These are phyloP conservation scores for Redunca redunca DNA, from an alignment of 2,113 vertebrate species.

Conservation along the genomic window DNA sequence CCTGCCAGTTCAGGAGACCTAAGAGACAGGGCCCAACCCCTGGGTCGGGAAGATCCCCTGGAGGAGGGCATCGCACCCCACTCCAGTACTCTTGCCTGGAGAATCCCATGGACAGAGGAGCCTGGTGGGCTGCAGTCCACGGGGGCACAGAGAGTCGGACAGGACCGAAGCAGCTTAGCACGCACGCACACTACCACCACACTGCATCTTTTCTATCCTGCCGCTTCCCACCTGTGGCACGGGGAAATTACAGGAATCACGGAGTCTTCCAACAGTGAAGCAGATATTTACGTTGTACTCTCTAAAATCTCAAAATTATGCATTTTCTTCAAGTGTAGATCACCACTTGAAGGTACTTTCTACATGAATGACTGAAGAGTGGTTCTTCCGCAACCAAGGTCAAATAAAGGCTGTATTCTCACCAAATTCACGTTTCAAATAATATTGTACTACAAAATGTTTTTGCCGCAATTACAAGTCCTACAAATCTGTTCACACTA, in stretches of 20 bases:
- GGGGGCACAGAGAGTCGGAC: neutral
- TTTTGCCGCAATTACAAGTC: neutral
- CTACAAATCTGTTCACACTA: conserved; percentile 11
- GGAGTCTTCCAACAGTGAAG: neutral
- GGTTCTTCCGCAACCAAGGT: neutral
- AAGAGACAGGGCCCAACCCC: neutral
- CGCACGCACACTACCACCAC: fast-evolving
- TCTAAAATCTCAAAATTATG: neutral
- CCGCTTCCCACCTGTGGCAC: neutral
- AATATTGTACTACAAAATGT: neutral
- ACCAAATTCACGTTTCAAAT: neutral
- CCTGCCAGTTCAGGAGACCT: neutral
- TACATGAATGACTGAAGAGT: fast-evolving
- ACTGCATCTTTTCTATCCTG: neutral
- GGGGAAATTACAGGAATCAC: neutral
- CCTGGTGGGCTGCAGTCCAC: neutral
- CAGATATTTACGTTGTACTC: neutral
- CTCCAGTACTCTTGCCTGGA: neutral
- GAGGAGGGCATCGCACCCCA: neutral
- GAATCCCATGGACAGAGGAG: neutral
- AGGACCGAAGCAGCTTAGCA: neutral
- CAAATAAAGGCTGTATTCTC: neutral
- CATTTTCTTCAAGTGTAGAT: neutral
- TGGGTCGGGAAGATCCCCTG: fast-evolving
- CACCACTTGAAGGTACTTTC: neutral